A percentile compares a stretch with the other conserved stretches of the same genome.
phyloP scores from a whole-genome alignment of 2,888 invertebrate genomes.

The Drosophila neutralis region DNA sequence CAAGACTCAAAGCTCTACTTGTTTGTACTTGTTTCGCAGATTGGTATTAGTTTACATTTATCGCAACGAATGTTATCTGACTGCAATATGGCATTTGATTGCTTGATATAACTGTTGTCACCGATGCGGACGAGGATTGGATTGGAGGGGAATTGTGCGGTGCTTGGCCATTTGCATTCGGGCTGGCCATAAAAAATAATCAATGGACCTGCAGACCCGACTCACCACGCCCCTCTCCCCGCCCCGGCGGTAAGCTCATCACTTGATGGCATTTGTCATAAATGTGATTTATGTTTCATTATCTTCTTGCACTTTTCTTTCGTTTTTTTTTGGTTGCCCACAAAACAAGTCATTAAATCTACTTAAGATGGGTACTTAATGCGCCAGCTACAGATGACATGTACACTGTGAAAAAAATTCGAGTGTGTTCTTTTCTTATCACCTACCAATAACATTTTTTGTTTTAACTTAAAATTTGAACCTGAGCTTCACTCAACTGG shows the following conservation, averaged over 20 bases:
- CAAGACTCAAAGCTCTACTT: slow-evolving; percentile 40
- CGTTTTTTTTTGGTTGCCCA: slow-evolving; percentile 19
- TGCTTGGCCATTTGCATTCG: slow-evolving; percentile 30
- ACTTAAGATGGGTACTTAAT: slow-evolving; percentile 67
- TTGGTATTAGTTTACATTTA: slow-evolving; percentile 47
- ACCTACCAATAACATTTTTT: too few relatives aligned
- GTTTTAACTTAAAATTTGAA: neutral
- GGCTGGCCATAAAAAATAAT: slow-evolving; percentile 39
- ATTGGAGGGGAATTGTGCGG: neutral
- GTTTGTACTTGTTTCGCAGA: slow-evolving; percentile 19
- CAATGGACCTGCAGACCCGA: slow-evolving; percentile 5
- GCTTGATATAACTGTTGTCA: slow-evolving; percentile 43
- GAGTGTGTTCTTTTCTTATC: neutral
- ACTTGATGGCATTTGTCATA: slow-evolving; percentile 66
- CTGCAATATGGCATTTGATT: slow-evolving; percentile 60
- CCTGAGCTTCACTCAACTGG: too few relatives aligned
- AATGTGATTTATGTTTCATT: slow-evolving; percentile 68
- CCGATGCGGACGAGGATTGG: neutral
- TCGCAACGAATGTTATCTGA: slow-evolving; percentile 64
- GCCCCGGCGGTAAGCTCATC: slow-evolving; percentile 28
- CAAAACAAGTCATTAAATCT: slow-evolving; percentile 75
- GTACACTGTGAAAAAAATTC: slow-evolving; percentile 15
- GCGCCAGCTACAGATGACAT: slow-evolving; percentile 25
- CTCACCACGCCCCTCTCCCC: neutral
- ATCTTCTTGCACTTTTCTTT: slow-evolving; percentile 1